Conservation (phyloP, 2,797 vertebrate genomes). For the Darevskia mixta region DNA sequence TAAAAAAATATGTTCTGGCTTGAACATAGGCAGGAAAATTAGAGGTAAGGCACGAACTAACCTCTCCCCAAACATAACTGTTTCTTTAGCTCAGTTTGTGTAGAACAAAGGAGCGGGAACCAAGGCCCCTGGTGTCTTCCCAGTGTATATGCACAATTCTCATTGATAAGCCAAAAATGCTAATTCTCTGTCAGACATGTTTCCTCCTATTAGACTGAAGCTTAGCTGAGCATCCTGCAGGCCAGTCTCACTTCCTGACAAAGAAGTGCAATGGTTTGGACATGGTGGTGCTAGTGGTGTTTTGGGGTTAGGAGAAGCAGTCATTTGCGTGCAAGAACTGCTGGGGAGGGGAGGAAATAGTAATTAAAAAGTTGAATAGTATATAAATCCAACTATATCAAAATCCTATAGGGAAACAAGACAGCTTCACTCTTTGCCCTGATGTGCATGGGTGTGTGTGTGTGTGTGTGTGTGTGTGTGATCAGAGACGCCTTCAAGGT, state of each 20-base stretch:
- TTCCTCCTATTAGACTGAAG: neutral
- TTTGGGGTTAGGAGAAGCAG: neutral
- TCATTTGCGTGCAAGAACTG: neutral
- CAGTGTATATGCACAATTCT: neutral
- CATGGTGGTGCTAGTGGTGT: neutral
- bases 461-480: neutral
- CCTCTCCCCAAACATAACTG: accelerated
- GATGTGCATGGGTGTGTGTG: neutral
- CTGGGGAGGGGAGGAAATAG: neutral
- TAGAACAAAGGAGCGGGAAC: neutral
- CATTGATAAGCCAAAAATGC: neutral
- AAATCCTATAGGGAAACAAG: neutral
- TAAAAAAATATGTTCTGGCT: slow-evolving; percentile 30
- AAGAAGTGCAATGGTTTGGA: neutral
- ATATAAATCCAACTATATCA: no score
- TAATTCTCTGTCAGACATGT: neutral
- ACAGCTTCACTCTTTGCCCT: no score
- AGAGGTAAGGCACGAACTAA: neutral
- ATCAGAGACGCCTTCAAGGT: neutral
- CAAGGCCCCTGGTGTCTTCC: neutral
- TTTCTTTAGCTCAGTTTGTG: neutral
- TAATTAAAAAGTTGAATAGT: neutral
- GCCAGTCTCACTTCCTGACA: neutral
- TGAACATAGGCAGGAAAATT: slow-evolving; percentile 28
- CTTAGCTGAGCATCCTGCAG: neutral